Percentiles rank a stretch among this genome's conserved stretches.
These are phyloP conservation scores for Mungos mungo DNA, from an alignment of 2,113 vertebrate genomes.

Conservation along the genomic window DNA sequence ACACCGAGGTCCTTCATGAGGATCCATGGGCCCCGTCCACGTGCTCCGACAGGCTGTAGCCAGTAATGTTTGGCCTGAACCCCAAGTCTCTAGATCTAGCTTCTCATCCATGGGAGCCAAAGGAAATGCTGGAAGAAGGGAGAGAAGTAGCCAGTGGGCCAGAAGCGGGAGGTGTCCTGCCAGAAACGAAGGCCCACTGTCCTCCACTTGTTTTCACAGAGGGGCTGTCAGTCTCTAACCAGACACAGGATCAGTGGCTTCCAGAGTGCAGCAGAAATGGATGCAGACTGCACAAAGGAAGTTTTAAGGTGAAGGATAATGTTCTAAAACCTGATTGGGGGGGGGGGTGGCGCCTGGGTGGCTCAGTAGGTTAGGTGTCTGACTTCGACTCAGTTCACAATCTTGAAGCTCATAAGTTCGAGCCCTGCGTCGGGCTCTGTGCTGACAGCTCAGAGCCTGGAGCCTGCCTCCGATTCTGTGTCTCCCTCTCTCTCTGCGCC, in stretches of 20 bases:
- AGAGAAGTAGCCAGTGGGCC: neutral
- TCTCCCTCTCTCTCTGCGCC: too few relatives aligned
- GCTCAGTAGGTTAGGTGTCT: too few relatives aligned
- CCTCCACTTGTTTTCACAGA: neutral
- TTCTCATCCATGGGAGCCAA: neutral
- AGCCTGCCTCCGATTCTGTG: too few relatives aligned
- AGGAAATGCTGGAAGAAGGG: neutral
- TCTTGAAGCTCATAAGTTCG: too few relatives aligned
- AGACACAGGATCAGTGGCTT: neutral
- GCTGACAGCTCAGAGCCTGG: too few relatives aligned
- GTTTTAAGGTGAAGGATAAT: neutral
- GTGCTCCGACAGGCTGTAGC: neutral
- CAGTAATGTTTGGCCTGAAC: neutral
- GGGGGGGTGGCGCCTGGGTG: too few relatives aligned
- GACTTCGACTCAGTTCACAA: too few relatives aligned
- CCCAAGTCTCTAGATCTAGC: neutral
- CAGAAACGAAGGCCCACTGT: neutral
- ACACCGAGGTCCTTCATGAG: neutral
- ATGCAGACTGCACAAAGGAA: neutral
- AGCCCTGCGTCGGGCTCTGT: too few relatives aligned
- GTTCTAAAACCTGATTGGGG: neutral
- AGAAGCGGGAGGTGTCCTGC: neutral
- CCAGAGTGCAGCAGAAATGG: neutral
- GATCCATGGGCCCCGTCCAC: neutral
- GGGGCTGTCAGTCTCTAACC: neutral